These are phyloP conservation scores for Leptinotarsa tumamoca DNA, from an alignment of 2,888 invertebrate genomes.

Conservation along the genomic window DNA sequence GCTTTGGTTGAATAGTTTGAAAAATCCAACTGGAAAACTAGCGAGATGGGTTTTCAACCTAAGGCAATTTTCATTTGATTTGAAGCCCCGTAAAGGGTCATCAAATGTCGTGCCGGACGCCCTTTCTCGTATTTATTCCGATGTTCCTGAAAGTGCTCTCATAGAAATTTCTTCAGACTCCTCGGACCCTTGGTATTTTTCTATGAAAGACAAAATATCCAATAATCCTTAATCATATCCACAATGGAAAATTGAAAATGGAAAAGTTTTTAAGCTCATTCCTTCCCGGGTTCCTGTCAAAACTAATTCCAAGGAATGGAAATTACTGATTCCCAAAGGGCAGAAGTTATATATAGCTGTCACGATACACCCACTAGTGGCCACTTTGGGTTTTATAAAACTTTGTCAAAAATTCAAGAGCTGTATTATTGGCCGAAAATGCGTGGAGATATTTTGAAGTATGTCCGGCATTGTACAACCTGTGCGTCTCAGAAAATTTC, in stretches of 20 bases:
- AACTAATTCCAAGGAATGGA: slow-evolving; percentile 36
- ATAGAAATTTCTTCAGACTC: slow-evolving; percentile 21
- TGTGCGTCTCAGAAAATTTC: slow-evolving; percentile 38
- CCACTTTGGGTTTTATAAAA: slow-evolving; percentile 45
- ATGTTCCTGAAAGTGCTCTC: background rate
- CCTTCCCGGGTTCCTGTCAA: slow-evolving; percentile 3
- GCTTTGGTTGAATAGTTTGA: slow-evolving; percentile 49
- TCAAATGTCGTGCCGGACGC: slow-evolving; percentile 52
- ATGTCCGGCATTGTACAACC: slow-evolving; percentile 33
- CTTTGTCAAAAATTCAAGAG: slow-evolving; percentile 34
- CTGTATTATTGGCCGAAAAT: slow-evolving; percentile 42
- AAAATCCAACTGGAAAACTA: slow-evolving; percentile 51
- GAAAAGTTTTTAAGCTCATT: background rate
- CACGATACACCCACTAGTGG: background rate
- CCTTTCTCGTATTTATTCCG: background rate
- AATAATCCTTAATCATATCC: slow-evolving; percentile 32
- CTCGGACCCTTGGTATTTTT: slow-evolving; percentile 31
- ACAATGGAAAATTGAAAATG: slow-evolving; percentile 33
- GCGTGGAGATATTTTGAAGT: slow-evolving; percentile 30
- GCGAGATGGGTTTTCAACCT: slow-evolving; percentile 49
- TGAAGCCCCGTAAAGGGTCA: slow-evolving; percentile 43
- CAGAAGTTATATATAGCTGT: background rate
- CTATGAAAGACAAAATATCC: slow-evolving; percentile 29
- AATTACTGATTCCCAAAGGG: background rate
- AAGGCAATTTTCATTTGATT: slow-evolving; percentile 43